These are phyloP conservation scores for Drosophila yakuba DNA, from an alignment of 1,140 invertebrate species.

Conservation along the genomic window DNA sequence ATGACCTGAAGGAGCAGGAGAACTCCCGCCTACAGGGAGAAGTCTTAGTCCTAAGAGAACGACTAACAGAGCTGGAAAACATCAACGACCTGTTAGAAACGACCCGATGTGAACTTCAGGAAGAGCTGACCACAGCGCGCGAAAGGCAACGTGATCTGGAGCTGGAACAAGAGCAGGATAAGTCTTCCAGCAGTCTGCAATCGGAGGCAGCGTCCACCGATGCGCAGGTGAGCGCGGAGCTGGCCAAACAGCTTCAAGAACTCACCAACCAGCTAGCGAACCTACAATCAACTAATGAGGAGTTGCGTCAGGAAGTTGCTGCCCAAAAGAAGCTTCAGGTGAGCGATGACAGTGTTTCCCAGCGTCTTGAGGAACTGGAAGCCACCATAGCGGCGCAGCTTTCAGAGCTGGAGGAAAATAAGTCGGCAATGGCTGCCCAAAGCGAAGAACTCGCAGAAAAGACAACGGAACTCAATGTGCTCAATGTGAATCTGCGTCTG, in stretches of 20 bases:
- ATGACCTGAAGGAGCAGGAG: constrained; percentile 43
- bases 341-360: constrained; percentile 58
- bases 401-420: constrained; percentile 84
- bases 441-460: constrained; percentile 86
- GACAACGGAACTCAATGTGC: constrained; percentile 85
- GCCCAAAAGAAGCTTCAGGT: constrained; percentile 56
- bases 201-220: constrained; percentile 32
- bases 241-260: constrained; percentile 80
- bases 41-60: constrained; percentile 31
- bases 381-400: constrained; percentile 85
- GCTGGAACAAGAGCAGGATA: constrained; percentile 90
- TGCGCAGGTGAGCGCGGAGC: constrained; percentile 67
- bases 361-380: constrained; percentile 85
- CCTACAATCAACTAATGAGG: constrained; percentile 47
- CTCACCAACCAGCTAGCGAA: constrained; percentile 55
- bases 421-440: constrained; percentile 74
- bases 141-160: constrained; percentile 88
- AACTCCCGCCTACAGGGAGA: constrained; percentile 45
- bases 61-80: constrained; percentile 51
- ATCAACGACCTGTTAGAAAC: constrained; percentile 66
- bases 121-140: constrained; percentile 55
- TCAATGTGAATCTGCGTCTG: constrained; percentile 85
- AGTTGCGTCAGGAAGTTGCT: constrained; percentile 7
- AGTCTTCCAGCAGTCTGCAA: constrained; percentile 87
- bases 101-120: constrained; percentile 67